Evolutionary conservation across 1,140 invertebrate genomes (phyloP), one percentile per base, ranked within the genome.

Genomic region (Neocloeon triangulifer): DNA sequence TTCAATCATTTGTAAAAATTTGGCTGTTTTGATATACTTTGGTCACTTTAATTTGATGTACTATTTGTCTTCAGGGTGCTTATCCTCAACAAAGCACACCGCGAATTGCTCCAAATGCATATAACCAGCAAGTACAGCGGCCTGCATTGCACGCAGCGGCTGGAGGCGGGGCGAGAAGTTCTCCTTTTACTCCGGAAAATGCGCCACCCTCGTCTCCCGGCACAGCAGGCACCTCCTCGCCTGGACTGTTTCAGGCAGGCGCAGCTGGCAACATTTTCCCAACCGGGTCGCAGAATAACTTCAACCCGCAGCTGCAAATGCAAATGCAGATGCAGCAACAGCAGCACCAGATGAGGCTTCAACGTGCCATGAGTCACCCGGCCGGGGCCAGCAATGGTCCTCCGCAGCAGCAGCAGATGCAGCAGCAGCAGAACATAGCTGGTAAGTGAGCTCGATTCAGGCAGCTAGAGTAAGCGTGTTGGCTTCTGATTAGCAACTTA

Each of bases 371-470:
- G 23, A 69, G 64, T 43, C 62, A 41, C 19, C 33, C 65, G 25
- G 66, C 69, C 10, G 61, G 65, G 36, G 60, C 67, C 26, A 69
- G 64, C 22, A 67, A 66, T 39, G 68, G 71, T 49, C 53, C 72
- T 51, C 64, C 68, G 62, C 68, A 68, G 70, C 59, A 51, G 50
- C 32, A n/a, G 5, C 19, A 21, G 13, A 17, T 13, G 16, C 18
- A 34, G 19, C 17, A 27, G 9, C 22, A 30, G n/a, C n/a, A 25
- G 23, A 16, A 15, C 9, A 32, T 20, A 20, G 16, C 27, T 18
- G 19, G 9, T n/a, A 29, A 15, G 15, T 12, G 18, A 22, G 20
- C 4, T n/a, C n/a, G n/a, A n/a, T 27, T 21, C 25, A 5, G 17
- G 29, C 17, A 21, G 14, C 18, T 27, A 8, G 18, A 35, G 17